Conservation (phyloP, 2,888 invertebrate genomes). For the Orthosia gracilis region DNA sequence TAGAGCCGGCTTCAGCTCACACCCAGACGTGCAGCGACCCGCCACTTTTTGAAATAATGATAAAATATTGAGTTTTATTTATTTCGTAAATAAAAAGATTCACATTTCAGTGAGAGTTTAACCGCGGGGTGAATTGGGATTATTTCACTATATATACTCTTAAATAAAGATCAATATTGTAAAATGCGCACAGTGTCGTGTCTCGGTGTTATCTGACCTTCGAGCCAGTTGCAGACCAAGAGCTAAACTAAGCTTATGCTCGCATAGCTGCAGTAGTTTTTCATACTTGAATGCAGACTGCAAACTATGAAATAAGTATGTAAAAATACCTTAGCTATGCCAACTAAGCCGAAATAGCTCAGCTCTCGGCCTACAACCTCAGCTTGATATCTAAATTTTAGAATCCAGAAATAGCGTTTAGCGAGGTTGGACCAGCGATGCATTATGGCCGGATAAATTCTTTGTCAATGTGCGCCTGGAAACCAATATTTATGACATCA, state of each 20-base stretch:
- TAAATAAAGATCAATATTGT: background rate
- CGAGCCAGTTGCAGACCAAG: too few relatives aligned
- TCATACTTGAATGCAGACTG: too few relatives aligned
- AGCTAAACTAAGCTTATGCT: too few relatives aligned
- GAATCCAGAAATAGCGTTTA: constrained; percentile 92
- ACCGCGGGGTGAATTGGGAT: too few relatives aligned
- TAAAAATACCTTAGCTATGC: too few relatives aligned
- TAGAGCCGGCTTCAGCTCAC: background rate
- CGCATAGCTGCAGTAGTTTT: too few relatives aligned
- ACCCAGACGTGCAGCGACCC: background rate
- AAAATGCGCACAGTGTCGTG: background rate
- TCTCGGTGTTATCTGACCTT: background rate
- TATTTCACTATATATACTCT: too few relatives aligned
- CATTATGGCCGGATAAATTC: constrained; percentile 96
- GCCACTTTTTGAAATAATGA: background rate
- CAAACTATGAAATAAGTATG: too few relatives aligned
- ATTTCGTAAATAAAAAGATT: too few relatives aligned
- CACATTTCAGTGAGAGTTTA: too few relatives aligned
- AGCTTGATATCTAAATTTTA: constrained; percentile 65
- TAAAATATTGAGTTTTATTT: background rate
- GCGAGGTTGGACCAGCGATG: constrained; percentile 93
- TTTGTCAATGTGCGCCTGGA: constrained; percentile 96
- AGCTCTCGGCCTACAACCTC: too few relatives aligned
- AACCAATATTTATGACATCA: constrained; percentile 96
- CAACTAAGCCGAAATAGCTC: too few relatives aligned